A percentile compares a stretch with the other conserved stretches of the same genome.
Conservation (phyloP, 64 coral and sea anemone species). For the Dendrophyllia cribrosa region DNA sequence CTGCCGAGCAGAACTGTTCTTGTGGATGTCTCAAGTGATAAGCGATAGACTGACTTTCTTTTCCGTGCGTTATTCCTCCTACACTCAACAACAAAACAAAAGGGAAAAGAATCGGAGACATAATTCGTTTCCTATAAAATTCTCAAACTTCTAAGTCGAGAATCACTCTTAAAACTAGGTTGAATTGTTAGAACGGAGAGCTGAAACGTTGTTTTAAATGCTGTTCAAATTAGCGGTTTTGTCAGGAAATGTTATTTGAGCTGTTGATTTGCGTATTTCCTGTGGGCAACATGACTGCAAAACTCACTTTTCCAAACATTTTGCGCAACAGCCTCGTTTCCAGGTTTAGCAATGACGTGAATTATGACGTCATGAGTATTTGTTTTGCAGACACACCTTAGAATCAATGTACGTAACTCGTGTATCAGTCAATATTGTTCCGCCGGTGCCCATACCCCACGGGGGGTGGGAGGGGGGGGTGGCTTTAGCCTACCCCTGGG, state of each 20-base stretch:
- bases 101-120: neutral
- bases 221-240: too few relatives aligned
- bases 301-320: neutral
- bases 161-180: neutral
- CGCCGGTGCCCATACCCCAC: too few relatives aligned
- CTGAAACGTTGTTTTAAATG: neutral
- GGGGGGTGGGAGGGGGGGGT: too few relatives aligned
- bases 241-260: neutral
- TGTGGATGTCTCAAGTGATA: constrained; percentile 47
- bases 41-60: neutral
- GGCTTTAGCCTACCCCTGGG: too few relatives aligned
- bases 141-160: too few relatives aligned
- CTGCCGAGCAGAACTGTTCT: constrained; percentile 61
- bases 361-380: neutral
- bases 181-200: neutral
- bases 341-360: neutral
- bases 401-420: too few relatives aligned
- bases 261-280: constrained; percentile 3
- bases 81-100: neutral
- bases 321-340: neutral
- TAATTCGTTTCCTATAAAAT: neutral
- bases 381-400: too few relatives aligned
- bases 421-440: too few relatives aligned
- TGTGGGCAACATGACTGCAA: neutral
- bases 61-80: neutral